phyloP scores from a whole-genome alignment of 2,888 invertebrate species.

The Tuberolachnus salignus region DNA sequence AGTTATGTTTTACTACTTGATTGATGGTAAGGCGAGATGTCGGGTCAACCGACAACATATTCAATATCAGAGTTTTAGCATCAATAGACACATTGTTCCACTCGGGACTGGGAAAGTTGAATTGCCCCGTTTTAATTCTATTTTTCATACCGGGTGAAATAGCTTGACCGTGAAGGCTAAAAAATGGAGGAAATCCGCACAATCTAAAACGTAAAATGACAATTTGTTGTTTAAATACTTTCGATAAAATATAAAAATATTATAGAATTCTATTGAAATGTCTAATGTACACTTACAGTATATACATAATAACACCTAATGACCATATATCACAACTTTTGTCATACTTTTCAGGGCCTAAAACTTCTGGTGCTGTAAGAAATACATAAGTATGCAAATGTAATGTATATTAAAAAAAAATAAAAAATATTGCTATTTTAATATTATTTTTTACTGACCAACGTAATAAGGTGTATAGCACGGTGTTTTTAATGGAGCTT shows the following conservation, averaged over 20 bases:
- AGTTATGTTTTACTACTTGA: conserved; percentile 84
- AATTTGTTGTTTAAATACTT: background rate
- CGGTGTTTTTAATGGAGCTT: conserved; percentile 88
- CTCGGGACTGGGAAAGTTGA: conserved; percentile 94
- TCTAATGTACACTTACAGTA: conserved; percentile 71
- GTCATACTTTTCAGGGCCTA: conserved; percentile 97
- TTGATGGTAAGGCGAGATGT: conserved; percentile 86
- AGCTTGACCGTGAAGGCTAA: conserved; percentile 95
- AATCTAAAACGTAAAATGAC: conserved; percentile 65
- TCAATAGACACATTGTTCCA: conserved; percentile 93
- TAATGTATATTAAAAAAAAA: background rate
- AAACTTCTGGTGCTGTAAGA: conserved; percentile 77
- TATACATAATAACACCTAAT: conserved; percentile 98
- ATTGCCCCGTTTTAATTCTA: conserved; percentile 92
- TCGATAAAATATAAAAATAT: background rate
- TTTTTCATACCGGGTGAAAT: conserved; percentile 99
- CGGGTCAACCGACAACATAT: conserved; percentile 94
- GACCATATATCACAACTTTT: conserved; percentile 99
- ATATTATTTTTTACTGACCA: conserved; percentile 60
- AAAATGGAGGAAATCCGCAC: conserved; percentile 99
- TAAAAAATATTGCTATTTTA: background rate
- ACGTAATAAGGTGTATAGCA: conserved; percentile 99
- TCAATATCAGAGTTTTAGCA: conserved; percentile 93
- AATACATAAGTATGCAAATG: background rate
- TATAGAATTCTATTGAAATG: background rate